phyloP scores from a whole-genome alignment of 2,888 invertebrate species.

The Catocala nupta region DNA sequence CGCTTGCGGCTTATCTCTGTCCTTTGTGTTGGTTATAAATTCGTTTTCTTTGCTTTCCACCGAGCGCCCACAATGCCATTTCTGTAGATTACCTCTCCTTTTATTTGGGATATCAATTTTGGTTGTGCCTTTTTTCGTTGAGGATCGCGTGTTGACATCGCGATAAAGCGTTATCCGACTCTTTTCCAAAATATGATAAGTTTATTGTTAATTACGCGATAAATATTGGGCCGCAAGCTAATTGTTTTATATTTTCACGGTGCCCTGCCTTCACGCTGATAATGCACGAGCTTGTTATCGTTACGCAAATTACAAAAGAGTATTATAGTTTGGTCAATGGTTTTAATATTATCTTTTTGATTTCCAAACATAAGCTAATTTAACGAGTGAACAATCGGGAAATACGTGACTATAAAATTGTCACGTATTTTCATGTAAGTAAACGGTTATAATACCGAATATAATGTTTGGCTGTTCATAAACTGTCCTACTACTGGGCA shows the following conservation, averaged over 20 bases:
- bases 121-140: conserved; percentile 43
- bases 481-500: too few species aligned
- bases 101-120: conserved; percentile 57
- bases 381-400: too few species aligned
- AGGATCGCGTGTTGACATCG: conserved; percentile 46
- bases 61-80: conserved; percentile 51
- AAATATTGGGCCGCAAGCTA: conserved; percentile 33
- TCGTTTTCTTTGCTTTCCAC: conserved; percentile 60
- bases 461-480: too few species aligned
- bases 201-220: conserved; percentile 41
- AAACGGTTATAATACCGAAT: too few species aligned
- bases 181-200: conserved; percentile 36
- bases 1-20: conserved; percentile 62
- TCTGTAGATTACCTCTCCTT: conserved; percentile 53
- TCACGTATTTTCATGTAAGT: too few species aligned
- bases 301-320: conserved; percentile 1
- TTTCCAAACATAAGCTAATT: too few species aligned
- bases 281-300: conserved; percentile 2
- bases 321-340: neutral
- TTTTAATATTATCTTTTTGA: too few species aligned
- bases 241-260: conserved; percentile 15
- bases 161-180: conserved; percentile 43
- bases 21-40: conserved; percentile 63
- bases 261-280: conserved; percentile 1
- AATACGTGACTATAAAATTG: too few species aligned